These are phyloP conservation scores for Dusona sp. DNA, from an alignment of 2,888 invertebrate genomes.

Conservation along the genomic window DNA sequence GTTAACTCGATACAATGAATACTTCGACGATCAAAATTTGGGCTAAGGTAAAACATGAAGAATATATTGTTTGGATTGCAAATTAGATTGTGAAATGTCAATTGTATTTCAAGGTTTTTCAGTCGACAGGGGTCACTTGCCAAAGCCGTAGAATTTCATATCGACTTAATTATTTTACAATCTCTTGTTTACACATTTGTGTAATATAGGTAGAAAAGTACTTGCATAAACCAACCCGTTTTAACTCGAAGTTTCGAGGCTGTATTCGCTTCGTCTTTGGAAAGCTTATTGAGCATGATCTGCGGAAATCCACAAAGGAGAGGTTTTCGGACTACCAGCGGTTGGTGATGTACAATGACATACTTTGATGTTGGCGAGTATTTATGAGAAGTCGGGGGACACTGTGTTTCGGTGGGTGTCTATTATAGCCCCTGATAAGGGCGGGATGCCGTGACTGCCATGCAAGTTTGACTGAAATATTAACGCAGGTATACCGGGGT, in stretches of 20 bases:
- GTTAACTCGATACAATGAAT: not conserved
- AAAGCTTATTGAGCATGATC: slow-evolving; percentile 11
- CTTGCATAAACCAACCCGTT: not conserved
- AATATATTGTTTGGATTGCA: not conserved
- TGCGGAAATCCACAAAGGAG: slow-evolving; percentile 5
- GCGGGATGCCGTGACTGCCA: not conserved
- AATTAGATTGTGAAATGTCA: not conserved
- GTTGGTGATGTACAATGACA: not conserved
- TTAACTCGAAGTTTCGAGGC: not conserved
- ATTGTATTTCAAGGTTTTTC: not conserved
- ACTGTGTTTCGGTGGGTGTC: slow-evolving; percentile 1
- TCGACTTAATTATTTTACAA: not conserved
- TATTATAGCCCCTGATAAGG: slow-evolving; percentile 12
- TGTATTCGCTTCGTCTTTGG: not conserved
- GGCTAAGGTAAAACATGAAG: not conserved
- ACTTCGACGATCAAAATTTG: not conserved
- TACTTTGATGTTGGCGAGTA: not conserved
- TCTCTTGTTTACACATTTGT: not conserved
- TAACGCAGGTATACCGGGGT: not conserved
- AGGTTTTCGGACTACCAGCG: not conserved
- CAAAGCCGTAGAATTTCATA: not conserved
- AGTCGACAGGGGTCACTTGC: not conserved
- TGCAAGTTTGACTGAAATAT: not conserved
- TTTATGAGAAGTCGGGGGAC: slow-evolving; percentile 6
- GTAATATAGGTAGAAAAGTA: not conserved